Conservation (phyloP, 2,888 invertebrate species). For the Penaeus monodon region DNA sequence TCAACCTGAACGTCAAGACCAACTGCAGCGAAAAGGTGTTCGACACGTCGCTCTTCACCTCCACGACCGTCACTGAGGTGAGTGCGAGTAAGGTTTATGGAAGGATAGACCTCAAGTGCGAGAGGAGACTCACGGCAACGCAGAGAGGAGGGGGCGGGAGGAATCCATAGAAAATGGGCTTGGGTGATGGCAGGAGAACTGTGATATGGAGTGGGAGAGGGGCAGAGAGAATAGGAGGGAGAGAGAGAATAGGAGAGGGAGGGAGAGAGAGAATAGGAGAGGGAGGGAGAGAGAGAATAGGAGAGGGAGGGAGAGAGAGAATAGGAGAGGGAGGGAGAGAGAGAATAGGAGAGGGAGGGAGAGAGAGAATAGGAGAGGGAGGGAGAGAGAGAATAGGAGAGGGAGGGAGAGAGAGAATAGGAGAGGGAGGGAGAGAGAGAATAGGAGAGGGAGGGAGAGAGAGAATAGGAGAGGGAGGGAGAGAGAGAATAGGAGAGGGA, state of each 20-base stretch:
- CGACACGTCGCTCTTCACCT: conserved; percentile 49
- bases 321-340: not conserved
- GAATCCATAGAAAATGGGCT: no score
- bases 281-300: no score
- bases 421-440: not conserved
- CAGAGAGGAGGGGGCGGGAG: no score
- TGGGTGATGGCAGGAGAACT: not conserved
- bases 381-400: not conserved
- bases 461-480: not conserved
- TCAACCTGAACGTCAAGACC: not conserved
- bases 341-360: not conserved
- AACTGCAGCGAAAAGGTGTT: conserved; percentile 56
- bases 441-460: not conserved
- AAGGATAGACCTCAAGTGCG: no score
- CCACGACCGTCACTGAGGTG: conserved; percentile 60
- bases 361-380: not conserved
- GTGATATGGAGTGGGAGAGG: not conserved
- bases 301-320: not conserved
- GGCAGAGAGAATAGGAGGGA: not conserved
- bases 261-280: not conserved
- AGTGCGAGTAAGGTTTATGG: not conserved
- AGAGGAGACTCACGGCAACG: no score
- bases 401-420: not conserved
- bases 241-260: not conserved
- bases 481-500: not conserved